phyloP scores from a whole-genome alignment of 2,888 invertebrate species.

The Cephus runcator region DNA sequence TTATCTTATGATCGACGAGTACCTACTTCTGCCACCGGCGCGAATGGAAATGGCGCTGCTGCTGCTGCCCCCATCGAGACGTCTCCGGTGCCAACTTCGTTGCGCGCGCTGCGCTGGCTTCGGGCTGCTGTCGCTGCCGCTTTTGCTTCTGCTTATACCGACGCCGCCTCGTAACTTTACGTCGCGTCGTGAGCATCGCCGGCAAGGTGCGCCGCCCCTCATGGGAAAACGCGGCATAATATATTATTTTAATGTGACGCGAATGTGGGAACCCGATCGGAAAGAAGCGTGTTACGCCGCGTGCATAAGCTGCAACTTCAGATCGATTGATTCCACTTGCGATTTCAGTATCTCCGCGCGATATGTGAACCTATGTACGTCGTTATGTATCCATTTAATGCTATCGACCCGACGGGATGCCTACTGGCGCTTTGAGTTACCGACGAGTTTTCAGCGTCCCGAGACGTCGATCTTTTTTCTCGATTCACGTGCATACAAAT shows the following conservation, averaged over 20 bases:
- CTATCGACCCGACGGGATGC: neutral
- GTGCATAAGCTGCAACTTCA: neutral
- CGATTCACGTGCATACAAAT: neutral
- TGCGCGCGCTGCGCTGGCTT: neutral
- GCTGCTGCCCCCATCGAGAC: neutral
- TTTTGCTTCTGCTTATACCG: neutral
- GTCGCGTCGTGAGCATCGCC: conserved; percentile 19
- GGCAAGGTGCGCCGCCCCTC: conserved; percentile 24
- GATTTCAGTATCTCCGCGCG: neutral
- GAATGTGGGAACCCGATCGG: conserved; percentile 38
- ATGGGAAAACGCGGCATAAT: conserved; percentile 36
- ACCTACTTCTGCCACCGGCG: neutral
- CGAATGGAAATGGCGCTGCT: neutral
- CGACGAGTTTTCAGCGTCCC: neutral
- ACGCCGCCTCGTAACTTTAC: conserved; percentile 24
- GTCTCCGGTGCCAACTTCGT: neutral
- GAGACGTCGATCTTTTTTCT: neutral
- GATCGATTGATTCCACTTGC: conserved; percentile 6
- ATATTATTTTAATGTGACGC: conserved; percentile 32
- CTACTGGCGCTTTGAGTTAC: neutral
- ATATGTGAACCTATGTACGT: neutral
- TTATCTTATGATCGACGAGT: conserved; percentile 46
- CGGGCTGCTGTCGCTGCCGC: neutral
- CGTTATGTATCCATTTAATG: neutral
- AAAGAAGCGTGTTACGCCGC: neutral